Base-by-base conservation (phyloP, 2,797 vertebrate species). In the Phyllotis vaccarum region DNA sequence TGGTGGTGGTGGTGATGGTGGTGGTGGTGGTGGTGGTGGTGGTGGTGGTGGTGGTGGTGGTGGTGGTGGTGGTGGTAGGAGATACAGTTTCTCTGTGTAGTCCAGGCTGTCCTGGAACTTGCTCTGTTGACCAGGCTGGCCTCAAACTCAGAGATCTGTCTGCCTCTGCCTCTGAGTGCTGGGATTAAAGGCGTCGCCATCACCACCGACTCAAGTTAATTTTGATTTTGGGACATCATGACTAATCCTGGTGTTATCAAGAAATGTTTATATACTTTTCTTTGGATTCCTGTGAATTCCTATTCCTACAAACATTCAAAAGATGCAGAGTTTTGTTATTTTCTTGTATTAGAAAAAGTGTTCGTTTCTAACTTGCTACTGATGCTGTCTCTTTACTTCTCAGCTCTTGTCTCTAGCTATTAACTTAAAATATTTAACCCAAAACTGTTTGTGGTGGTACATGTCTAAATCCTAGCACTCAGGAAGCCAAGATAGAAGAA, bases 391-490 rank as follows among this genome's bases (percentile, higher is more conserved):
- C 92, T 92, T 92, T 86, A 89, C 31, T 58, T 86, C 19, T 90
- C n/a, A 22, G 34, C 5, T 90, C 58, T 90, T 95, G 88, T 94
- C 37, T 92, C 79, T 92, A 56, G 75, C 19, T 40, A 74, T 82
- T 88, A 24, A 92, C 72, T 96, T 95, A 89, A 95, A 89, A 87
- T 76, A 86, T 4, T 66, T 62, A 89, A 49, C 31, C 72, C 24
- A 8, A 37, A 78, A n/a, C 29, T 31, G 3, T 6, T 0, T 14
- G 66, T 54, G 12, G 43, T 37, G 34, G 43, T 13, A 12, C 14
- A 52, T 52, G 34, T 24, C 14, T 89, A 16, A 79, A 66, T 40
- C 46, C 24, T 64, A 90, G 60, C 60, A 54, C 22, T 49, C 34
- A 13, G 60, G 58, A 76, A 58, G 19, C 72, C 56, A 22, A 89